Evolutionary conservation across 2,797 vertebrate genomes (phyloP).

Genomic region (Pogoniulus pusillus): DNA sequence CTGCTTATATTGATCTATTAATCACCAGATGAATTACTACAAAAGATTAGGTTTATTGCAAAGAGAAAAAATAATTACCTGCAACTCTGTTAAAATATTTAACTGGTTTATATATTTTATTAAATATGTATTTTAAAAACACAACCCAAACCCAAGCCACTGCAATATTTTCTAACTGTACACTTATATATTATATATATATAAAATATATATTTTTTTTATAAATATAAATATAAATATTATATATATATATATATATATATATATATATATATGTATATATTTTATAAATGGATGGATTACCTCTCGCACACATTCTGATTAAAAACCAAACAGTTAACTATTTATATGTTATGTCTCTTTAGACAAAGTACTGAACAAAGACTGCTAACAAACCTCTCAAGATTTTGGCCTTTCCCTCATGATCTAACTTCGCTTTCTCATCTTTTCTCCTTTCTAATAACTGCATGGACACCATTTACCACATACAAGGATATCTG

Average conservation of each 20-base stretch:
- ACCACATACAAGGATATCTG: slow-evolving; percentile 42
- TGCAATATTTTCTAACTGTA: no score
- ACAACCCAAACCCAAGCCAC: not conserved
- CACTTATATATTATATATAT: no score
- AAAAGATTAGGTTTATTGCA: not conserved
- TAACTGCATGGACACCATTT: slow-evolving; percentile 44
- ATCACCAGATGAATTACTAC: not conserved
- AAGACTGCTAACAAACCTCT: not conserved
- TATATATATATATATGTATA: no score
- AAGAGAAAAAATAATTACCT: not conserved
- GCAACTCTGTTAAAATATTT: not conserved
- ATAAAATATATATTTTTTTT: no score
- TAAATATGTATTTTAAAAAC: no score
- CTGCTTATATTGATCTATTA: not conserved
- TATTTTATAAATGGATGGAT: no score
- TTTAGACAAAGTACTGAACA: not conserved
- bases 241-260: no score
- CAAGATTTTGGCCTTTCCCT: not conserved
- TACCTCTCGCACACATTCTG: no score
- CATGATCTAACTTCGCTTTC: slow-evolving; percentile 17
- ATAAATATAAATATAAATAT: no score
- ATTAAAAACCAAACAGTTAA: not conserved
- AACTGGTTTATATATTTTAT: not conserved
- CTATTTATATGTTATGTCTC: not conserved
- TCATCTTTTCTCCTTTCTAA: slow-evolving; percentile 51